Base-by-base conservation (phyloP, 2,113 vertebrate genomes). In the Alces alces region DNA sequence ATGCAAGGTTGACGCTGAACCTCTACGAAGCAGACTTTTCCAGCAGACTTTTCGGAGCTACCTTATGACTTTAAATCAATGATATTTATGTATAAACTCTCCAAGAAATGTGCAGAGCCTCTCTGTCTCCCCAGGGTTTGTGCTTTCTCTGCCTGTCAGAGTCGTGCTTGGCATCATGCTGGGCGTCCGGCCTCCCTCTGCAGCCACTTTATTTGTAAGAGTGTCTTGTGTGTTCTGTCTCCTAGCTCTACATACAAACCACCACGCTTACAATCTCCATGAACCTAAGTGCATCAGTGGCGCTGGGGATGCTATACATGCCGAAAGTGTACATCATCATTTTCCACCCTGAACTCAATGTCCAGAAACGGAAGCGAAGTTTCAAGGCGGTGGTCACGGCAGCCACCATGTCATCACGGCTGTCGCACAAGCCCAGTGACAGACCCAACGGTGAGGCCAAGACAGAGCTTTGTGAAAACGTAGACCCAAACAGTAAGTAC, bases 251-350 rank as follows among this genome's bases (percentile, higher is more conserved):
- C 99, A 99, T 99, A 99, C 99, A 99, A 99, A 99, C 99, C 30
- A 99, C 99, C 99, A 99, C 99, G 0, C 99, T 99, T 93, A 99
- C 99, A 95, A 99, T 99, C 99, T 99, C 99, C 99, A 99, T 99
- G 99, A 99, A 99, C 99, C 98, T 99, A 98, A 99, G 99, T 93
- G 99, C 99, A 1, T 99, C 99, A 1, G 99, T 99, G 98, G 99
- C 99, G 43, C 99, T 99, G 97, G 99, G 99, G 97, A 99, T 99
- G 99, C 99, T 99, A 93, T 99, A 99, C 99, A 99, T 99, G 99
- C 99, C 99, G 97, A 99, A 99, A 99, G 99, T 99, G 90, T 99
- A 99, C 98, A 99, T 99, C 99, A 99, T 99, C 99, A 99, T 99
- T 99, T 99, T 99, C 99, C 99, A 99, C 98, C 99, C 99, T 0